These are phyloP conservation scores for Rhipidura dahli DNA, from an alignment of 2,113 vertebrate species.

Conservation along the genomic window DNA sequence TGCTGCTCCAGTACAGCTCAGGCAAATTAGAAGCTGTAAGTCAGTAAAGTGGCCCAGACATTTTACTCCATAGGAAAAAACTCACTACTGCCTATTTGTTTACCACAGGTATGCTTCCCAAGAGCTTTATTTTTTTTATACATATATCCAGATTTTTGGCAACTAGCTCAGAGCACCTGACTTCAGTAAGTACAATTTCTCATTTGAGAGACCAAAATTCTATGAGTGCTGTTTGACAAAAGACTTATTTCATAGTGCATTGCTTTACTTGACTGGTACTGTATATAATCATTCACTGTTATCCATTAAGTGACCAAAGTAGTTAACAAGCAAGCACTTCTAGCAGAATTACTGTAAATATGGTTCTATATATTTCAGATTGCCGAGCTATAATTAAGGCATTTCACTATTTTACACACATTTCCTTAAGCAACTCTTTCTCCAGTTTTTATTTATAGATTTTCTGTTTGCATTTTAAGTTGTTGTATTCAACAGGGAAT, in stretches of 20 bases:
- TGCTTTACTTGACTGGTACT: conserved; percentile 8
- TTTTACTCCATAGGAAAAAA: not conserved
- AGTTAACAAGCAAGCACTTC: conserved; percentile 46
- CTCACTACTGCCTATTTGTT: conserved; percentile 5
- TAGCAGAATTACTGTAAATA: conserved; percentile 48
- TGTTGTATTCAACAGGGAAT: conserved; percentile 47
- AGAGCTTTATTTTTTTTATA: not conserved
- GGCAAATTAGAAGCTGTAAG: not conserved
- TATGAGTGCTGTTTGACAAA: conserved; percentile 2
- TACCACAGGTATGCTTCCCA: not conserved
- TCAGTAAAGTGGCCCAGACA: not conserved
- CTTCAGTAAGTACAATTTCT: not conserved
- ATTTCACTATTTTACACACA: conserved; percentile 55
- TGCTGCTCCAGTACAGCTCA: not conserved
- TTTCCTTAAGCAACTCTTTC: conserved; percentile 45
- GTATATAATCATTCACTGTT: conserved; percentile 45
- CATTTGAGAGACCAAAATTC: conserved; percentile 18
- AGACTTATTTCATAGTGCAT: not conserved
- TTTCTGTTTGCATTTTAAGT: conserved; percentile 63
- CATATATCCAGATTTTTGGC: not conserved
- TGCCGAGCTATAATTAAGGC: conserved; percentile 52
- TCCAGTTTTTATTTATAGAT: conserved; percentile 57
- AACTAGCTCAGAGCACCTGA: conserved; percentile 30
- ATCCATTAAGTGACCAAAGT: conserved; percentile 37
- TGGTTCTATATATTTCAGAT: conserved; percentile 42